Conservation (phyloP, 2,113 vertebrate species). For the Falco punctatus region DNA sequence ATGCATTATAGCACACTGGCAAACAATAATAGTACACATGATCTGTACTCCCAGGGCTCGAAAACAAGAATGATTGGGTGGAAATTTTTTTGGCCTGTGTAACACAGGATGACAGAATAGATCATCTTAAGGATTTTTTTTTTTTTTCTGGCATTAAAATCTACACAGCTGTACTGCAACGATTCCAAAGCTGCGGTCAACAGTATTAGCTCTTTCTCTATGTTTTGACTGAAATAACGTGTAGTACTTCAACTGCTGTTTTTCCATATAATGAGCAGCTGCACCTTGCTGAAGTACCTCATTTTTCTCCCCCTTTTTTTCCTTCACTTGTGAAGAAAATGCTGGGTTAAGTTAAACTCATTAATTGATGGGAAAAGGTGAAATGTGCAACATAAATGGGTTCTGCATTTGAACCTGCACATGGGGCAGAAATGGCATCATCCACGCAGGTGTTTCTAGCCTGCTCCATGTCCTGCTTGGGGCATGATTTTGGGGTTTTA, state of each 20-base stretch:
- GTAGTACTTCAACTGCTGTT: not conserved
- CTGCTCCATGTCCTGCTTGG: not conserved
- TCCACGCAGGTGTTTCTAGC: fast-evolving
- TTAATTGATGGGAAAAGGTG: not conserved
- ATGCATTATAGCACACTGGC: not conserved
- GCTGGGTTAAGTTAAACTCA: not conserved
- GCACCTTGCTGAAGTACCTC: not conserved
- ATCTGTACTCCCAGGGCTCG: not conserved
- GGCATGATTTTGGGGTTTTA: not conserved
- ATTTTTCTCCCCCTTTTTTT: not conserved
- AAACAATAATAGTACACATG: not conserved
- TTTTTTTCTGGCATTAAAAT: not conserved
- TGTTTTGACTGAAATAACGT: not conserved
- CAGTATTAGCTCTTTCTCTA: not conserved
- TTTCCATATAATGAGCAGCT: not conserved
- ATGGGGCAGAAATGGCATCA: not conserved
- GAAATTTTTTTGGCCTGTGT: not conserved
- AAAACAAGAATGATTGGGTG: not conserved
- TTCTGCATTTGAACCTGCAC: not conserved
- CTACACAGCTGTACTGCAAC: not conserved
- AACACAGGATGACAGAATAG: not conserved
- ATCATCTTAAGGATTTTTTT: not conserved
- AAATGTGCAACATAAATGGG: not conserved
- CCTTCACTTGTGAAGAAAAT: not conserved
- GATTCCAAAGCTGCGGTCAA: not conserved